Evolutionary conservation across 2,888 invertebrate species (phyloP).

Genomic region (Sarcophaga rosellei): DNA sequence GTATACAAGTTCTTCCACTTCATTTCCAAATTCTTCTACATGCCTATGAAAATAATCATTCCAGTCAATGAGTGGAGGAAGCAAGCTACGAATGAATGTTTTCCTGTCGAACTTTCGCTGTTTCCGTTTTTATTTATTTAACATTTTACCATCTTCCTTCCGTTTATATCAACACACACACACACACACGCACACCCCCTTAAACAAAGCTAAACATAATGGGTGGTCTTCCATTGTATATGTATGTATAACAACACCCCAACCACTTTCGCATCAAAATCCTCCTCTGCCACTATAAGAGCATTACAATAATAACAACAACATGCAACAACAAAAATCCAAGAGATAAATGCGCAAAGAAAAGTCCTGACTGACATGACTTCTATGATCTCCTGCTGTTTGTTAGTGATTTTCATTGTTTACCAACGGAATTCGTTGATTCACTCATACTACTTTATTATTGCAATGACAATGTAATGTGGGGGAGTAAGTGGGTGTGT

Average conservation of each 20-base stretch:
- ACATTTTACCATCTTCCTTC: neutral
- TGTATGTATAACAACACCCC: neutral
- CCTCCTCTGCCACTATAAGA: constrained; percentile 9
- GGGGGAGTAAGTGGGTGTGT: neutral
- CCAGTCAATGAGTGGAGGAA: constrained; percentile 75
- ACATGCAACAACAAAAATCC: constrained; percentile 5
- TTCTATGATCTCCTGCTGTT: constrained; percentile 71
- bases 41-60: neutral
- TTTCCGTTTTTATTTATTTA: constrained; percentile 18
- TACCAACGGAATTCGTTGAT: constrained; percentile 62
- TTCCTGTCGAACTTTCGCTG: constrained; percentile 72
- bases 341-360: constrained; percentile 62
- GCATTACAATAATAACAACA: constrained; percentile 16
- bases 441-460: constrained; percentile 7
- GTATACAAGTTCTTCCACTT: too few species aligned
- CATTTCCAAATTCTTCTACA: neutral
- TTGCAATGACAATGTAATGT: too few species aligned
- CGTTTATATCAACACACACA: neutral
- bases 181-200: neutral
- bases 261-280: constrained; percentile 34
- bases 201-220: constrained; percentile 30
- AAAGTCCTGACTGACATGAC: constrained; percentile 63
- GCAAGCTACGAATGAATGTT: constrained; percentile 79
- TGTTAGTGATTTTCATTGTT: constrained; percentile 66
- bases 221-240: constrained; percentile 56